These are phyloP conservation scores for Diadema setosum DNA, from an alignment of 35 echinoderm and acorn worm genomes.

Conservation along the genomic window DNA sequence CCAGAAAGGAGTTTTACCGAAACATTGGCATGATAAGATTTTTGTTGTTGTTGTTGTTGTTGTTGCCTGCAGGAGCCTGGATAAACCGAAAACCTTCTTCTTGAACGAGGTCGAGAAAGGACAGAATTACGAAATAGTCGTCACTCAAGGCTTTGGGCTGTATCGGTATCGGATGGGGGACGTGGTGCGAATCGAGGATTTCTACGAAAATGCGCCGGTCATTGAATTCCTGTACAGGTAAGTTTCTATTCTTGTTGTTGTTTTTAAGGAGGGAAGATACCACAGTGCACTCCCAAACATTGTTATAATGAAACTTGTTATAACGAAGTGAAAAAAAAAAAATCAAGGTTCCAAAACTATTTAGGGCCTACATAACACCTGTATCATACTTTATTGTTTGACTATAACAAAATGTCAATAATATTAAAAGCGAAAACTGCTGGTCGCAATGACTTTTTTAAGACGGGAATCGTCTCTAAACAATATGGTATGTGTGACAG, in stretches of 20 bases:
- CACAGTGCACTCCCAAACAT: neutral
- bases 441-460: too few relatives aligned
- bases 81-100: neutral
- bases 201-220: neutral
- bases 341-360: too few relatives aligned
- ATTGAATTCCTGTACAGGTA: slow-evolving; percentile 2
- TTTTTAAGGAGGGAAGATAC: neutral
- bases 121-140: neutral
- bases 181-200: neutral
- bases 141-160: neutral
- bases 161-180: slow-evolving; percentile 29
- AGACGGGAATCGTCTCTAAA: too few relatives aligned
- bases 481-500: too few relatives aligned
- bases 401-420: too few relatives aligned
- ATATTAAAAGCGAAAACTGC: too few relatives aligned
- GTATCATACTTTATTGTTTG: too few relatives aligned
- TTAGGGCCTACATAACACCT: too few relatives aligned
- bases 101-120: neutral
- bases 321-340: neutral
- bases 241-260: neutral
- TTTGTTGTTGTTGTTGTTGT: too few relatives aligned
- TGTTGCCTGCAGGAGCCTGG: neutral
- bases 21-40: too few relatives aligned
- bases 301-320: too few relatives aligned
- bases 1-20: too few relatives aligned